Conservation (phyloP, 2,888 invertebrate genomes). For the Amphimallon solstitiale region DNA sequence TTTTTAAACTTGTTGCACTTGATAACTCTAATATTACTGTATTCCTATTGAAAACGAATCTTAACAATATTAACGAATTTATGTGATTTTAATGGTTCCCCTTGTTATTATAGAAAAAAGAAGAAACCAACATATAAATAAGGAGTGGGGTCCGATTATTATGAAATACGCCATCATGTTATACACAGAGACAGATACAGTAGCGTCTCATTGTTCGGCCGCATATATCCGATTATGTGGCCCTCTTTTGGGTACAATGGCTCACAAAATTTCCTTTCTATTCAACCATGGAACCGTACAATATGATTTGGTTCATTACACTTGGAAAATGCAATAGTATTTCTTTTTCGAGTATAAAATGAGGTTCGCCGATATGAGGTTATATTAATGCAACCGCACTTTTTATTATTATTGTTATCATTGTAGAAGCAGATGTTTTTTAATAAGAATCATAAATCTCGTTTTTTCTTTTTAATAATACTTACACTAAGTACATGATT, state of each 20-base stretch:
- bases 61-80: slow-evolving; percentile 12
- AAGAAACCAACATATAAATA: slow-evolving; percentile 25
- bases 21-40: too few species aligned
- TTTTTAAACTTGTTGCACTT: too few species aligned
- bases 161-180: slow-evolving; percentile 36
- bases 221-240: slow-evolving; percentile 61
- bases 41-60: too few species aligned
- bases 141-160: slow-evolving; percentile 16
- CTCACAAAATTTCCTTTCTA: slow-evolving; percentile 55
- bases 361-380: slow-evolving; percentile 52
- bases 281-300: slow-evolving; percentile 59
- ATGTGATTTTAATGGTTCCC: slow-evolving; percentile 30
- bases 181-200: slow-evolving; percentile 55
- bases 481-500: neutral
- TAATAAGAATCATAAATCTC: neutral
- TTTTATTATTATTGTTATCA: slow-evolving; percentile 29
- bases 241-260: slow-evolving; percentile 55
- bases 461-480: neutral
- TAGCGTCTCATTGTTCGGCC: slow-evolving; percentile 56
- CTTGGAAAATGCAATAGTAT: slow-evolving; percentile 59
- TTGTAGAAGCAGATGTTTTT: slow-evolving; percentile 27
- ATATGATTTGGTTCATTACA: slow-evolving; percentile 64
- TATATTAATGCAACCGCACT: slow-evolving; percentile 35
- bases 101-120: slow-evolving; percentile 22
- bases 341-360: slow-evolving; percentile 51